Conservation (phyloP, 2,113 vertebrate genomes). For the Chaetodon trifascialis region DNA sequence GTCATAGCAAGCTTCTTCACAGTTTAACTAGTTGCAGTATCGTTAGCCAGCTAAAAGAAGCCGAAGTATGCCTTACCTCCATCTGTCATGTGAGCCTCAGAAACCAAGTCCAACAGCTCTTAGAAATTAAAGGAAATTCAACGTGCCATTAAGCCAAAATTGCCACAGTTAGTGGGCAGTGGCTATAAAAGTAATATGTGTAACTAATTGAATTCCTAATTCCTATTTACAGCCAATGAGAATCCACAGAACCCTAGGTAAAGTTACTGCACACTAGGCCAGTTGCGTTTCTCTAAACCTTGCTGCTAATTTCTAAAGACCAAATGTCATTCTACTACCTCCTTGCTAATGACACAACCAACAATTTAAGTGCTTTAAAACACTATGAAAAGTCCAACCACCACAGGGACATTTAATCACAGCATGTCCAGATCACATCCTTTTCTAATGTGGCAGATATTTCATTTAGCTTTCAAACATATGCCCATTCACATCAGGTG, state of each 20-base stretch:
- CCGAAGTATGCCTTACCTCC: not conserved
- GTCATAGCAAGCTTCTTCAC: too few relatives aligned
- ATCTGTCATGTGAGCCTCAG: not conserved
- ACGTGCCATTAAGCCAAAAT: not conserved
- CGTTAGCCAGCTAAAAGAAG: too few relatives aligned
- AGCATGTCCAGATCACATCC: slow-evolving; percentile 26
- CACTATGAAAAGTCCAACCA: slow-evolving; percentile 23
- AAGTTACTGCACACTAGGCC: slow-evolving; percentile 7
- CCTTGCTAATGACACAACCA: slow-evolving; percentile 14
- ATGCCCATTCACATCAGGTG: slow-evolving; percentile 1
- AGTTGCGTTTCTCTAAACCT: not conserved
- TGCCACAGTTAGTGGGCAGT: slow-evolving; percentile 8
- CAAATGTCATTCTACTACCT: slow-evolving; percentile 19
- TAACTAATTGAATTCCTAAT: not conserved
- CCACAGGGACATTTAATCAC: slow-evolving; percentile 31
- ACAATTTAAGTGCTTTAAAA: slow-evolving; percentile 2
- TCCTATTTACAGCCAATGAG: slow-evolving; percentile 8
- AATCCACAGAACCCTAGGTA: slow-evolving; percentile 3
- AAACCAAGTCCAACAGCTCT: not conserved
- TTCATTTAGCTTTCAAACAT: slow-evolving; percentile 9
- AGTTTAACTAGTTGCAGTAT: too few relatives aligned
- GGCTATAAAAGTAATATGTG: not conserved
- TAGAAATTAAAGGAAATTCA: not conserved
- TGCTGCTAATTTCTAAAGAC: slow-evolving; percentile 30
- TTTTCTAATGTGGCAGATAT: not conserved